phyloP scores from a whole-genome alignment of 1,140 invertebrate species.

The Archivesica marissinica region DNA sequence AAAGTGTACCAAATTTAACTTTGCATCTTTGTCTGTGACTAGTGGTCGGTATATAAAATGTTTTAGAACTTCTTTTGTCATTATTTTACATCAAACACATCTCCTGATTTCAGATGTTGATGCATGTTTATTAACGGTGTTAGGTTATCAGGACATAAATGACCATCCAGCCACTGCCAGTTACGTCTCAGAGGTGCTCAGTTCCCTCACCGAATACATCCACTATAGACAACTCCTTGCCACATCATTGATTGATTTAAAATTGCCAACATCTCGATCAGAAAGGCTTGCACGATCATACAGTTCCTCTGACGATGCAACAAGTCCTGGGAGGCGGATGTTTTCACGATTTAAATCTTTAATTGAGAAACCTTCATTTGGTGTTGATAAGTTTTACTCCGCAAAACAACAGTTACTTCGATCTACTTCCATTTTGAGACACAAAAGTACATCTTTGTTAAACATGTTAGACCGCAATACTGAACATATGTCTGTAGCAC shows the following conservation, averaged over 20 bases:
- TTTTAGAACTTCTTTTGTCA: no score
- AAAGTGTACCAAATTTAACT: no score
- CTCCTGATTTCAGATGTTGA: slow-evolving; percentile 73
- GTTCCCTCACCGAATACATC: slow-evolving; percentile 75
- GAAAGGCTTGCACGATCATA: slow-evolving; percentile 34
- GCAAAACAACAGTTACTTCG: slow-evolving; percentile 39
- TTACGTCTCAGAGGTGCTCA: slow-evolving; percentile 64
- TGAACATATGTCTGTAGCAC: not conserved
- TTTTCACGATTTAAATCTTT: slow-evolving; percentile 48
- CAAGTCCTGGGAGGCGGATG: slow-evolving; percentile 29
- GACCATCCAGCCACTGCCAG: slow-evolving; percentile 5
- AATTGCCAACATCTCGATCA: slow-evolving; percentile 60
- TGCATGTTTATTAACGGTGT: slow-evolving; percentile 73
- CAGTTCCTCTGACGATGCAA: slow-evolving; percentile 54
- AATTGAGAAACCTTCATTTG: slow-evolving; percentile 38
- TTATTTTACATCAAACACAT: no score
- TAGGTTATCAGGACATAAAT: slow-evolving; percentile 66
- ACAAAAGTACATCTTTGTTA: slow-evolving; percentile 30
- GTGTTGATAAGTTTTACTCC: slow-evolving; percentile 53
- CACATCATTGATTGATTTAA: slow-evolving; percentile 71
- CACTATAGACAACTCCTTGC: slow-evolving; percentile 68
- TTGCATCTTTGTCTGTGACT: no score
- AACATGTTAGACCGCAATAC: not conserved
- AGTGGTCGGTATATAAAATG: no score
- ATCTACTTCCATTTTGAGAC: slow-evolving; percentile 54